Evolutionary conservation across 2,113 vertebrate species (phyloP), one percentile per base, ranked within the genome.

Genomic region (Spilogale gracilis): DNA sequence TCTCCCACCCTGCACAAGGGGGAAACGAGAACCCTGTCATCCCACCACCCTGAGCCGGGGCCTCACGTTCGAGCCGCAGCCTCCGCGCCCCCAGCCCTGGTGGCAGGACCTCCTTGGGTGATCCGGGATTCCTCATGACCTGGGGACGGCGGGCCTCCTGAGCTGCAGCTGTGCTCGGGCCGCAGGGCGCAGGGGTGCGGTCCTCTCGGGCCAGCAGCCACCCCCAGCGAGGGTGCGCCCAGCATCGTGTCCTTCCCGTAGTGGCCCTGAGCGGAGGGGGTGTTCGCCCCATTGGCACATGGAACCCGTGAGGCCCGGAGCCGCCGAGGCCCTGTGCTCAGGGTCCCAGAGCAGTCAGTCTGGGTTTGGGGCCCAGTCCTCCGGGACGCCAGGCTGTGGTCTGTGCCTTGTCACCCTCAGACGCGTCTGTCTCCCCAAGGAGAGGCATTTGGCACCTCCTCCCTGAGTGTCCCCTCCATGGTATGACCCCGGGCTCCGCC

Each of bases 161-260:
- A 9, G 89, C 61, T 4, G 12, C 6, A 10, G 45, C 61, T 61
- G 32, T 5, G 38, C 82, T 73, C 81, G 52, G 10, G 54, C 83
- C 1, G 12, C 11, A 6, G 7, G n/a, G 21, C 4, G 17, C n/a
- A 1, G 92, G 48, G 32, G 18, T 23, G 93, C 56, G 38, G 80
- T 23, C 52, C 32, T 9, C 79, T 2, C 6, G 54, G 3, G 32
- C 43, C 30, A 0, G 83, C 23, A 30, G 25, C 45, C 5, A 12
- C 60, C 9, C 0, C 60, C 9, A 23, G 61, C 25, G 25, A 27
- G 25, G 61, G 61, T 0, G 32, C 12, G 18, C 50, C 82, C 45
- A 14, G 69, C 0, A 0, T 3, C 2, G n/a, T 6, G 17, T 13
- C 1, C 17, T 61, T 21, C 11, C n/a, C 1, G 0, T 1, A 10